Percentiles rank a stretch among this genome's conserved stretches.
phyloP scores from a whole-genome alignment of 2,113 vertebrate species.

The Mirounga angustirostris region DNA sequence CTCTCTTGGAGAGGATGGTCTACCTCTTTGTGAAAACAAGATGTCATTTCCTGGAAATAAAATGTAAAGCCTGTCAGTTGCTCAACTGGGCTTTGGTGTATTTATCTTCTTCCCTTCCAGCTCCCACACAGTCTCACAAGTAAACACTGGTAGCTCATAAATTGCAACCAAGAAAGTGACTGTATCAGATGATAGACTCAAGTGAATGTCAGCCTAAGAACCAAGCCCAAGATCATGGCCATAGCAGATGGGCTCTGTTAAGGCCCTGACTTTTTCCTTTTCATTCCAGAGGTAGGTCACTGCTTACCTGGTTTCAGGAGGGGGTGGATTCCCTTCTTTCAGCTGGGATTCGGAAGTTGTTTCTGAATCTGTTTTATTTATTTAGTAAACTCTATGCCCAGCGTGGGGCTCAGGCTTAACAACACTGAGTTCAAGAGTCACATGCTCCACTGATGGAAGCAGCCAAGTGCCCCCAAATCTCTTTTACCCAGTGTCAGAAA shows the following conservation, averaged over 20 bases:
- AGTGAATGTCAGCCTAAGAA: not conserved
- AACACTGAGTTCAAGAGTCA: not conserved
- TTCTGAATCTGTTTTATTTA: not conserved
- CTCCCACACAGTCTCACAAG: slow-evolving; percentile 66
- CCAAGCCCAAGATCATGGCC: not conserved
- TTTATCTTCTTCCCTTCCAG: slow-evolving; percentile 72
- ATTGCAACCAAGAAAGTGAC: slow-evolving; percentile 6
- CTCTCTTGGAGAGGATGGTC: slow-evolving; percentile 32
- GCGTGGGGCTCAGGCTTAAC: not conserved
- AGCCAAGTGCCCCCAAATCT: not conserved
- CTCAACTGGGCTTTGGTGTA: slow-evolving; percentile 65
- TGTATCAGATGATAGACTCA: slow-evolving; percentile 48
- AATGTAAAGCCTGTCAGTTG: slow-evolving; percentile 67
- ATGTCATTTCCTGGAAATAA: slow-evolving; percentile 81
- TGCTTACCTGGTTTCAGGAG: not conserved
- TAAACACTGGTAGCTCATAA: slow-evolving; percentile 73
- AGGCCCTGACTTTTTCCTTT: not conserved
- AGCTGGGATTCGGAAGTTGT: not conserved
- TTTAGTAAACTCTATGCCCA: not conserved
- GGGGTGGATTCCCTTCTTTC: not conserved
- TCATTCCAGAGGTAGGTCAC: not conserved
- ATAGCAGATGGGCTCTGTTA: not conserved
- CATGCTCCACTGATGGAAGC: not conserved
- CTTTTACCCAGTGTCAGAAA: not conserved
- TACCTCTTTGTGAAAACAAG: slow-evolving; percentile 73